These are phyloP conservation scores for Eulemur rufifrons DNA, from an alignment of 2,113 vertebrate genomes.

Conservation along the genomic window DNA sequence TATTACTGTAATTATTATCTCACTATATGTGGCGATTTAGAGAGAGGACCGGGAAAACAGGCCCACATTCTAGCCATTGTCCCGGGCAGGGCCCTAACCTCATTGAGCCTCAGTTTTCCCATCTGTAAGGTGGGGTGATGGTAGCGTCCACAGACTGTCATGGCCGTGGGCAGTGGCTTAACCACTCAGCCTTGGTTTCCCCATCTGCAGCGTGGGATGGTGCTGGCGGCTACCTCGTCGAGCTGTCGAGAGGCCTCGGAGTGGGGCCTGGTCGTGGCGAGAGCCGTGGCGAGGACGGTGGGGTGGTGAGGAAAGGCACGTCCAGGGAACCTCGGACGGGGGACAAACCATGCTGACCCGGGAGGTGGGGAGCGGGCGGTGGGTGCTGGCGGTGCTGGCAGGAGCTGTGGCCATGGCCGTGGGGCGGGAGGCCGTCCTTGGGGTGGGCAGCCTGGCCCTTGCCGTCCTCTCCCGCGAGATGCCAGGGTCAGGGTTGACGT, in stretches of 20 bases:
- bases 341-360: background rate
- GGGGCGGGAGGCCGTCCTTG: background rate
- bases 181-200: background rate
- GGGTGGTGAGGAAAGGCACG: background rate
- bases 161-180: background rate
- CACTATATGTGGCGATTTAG: background rate
- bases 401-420: background rate
- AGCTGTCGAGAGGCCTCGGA: background rate
- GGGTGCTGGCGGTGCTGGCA: background rate
- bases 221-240: rapidly evolving
- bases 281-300: no score
- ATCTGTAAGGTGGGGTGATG: background rate
- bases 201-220: background rate
- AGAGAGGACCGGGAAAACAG: background rate
- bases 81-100: background rate
- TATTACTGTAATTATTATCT: background rate
- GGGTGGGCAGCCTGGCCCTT: background rate
- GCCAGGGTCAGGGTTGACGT: no score
- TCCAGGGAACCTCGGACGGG: background rate
- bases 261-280: rapidly evolving
- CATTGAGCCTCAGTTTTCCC: background rate
- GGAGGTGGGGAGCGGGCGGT: no score
- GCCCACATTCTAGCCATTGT: background rate
- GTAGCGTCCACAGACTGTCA: background rate
- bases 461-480: background rate